phyloP scores from a whole-genome alignment of 2,888 invertebrate species.

The Morinoia aosen region DNA sequence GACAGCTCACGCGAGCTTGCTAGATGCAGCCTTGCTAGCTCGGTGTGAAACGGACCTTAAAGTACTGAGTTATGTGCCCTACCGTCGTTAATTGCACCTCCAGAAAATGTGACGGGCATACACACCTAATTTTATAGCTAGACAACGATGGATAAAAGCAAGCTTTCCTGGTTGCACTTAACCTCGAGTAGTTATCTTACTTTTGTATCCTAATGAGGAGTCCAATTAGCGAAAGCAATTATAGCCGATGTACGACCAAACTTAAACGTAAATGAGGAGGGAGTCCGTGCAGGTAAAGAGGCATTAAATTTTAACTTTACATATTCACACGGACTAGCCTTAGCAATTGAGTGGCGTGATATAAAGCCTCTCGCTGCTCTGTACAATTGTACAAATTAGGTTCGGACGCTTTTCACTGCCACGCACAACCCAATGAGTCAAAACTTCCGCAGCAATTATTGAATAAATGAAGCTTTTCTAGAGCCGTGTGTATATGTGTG shows the following conservation, averaged over 20 bases:
- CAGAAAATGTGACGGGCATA: background rate
- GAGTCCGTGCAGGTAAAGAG: background rate
- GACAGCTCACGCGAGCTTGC: no score
- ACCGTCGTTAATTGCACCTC: background rate
- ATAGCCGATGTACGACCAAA: background rate
- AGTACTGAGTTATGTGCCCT: background rate
- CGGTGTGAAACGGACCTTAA: background rate
- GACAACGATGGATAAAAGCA: background rate
- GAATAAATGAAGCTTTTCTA: no score
- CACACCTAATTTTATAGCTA: background rate
- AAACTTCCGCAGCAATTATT: no score
- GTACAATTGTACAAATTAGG: no score
- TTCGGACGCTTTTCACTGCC: no score
- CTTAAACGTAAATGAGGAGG: background rate
- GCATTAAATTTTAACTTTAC: background rate
- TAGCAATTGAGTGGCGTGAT: no score
- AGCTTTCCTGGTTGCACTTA: background rate
- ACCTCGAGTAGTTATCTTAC: background rate
- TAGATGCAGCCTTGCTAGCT: no score
- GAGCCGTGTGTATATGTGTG: no score
- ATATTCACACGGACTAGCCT: no score
- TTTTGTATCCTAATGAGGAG: background rate
- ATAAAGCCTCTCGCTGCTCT: no score
- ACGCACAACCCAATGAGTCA: no score
- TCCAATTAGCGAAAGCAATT: conserved; percentile 12